Conservation (phyloP, 2,113 vertebrate species). For the Eonycteris spelaea region DNA sequence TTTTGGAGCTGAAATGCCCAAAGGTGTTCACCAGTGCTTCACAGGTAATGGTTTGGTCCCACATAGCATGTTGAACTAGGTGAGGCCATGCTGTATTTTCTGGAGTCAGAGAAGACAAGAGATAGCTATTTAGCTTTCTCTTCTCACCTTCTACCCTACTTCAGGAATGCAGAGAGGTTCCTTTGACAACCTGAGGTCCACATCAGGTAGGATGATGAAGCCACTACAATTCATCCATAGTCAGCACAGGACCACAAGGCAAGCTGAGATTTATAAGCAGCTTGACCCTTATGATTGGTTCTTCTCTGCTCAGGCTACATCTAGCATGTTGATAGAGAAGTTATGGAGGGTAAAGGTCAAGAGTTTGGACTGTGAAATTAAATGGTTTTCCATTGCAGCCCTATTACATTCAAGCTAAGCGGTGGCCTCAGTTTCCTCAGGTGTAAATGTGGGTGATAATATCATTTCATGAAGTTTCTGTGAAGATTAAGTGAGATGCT, state of each 20-base stretch:
- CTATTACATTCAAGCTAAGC: background rate
- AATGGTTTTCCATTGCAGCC: background rate
- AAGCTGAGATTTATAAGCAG: background rate
- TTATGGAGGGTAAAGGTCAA: background rate
- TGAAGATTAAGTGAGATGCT: background rate
- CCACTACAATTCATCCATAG: rapidly evolving
- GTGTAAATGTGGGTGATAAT: background rate
- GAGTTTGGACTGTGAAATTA: background rate
- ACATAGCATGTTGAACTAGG: background rate
- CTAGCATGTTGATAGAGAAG: background rate
- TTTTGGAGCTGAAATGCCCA: background rate
- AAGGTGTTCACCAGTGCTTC: rapidly evolving
- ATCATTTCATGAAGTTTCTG: background rate
- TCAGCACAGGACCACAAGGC: background rate
- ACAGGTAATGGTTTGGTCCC: background rate
- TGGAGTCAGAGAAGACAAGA: background rate
- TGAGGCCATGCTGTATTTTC: background rate
- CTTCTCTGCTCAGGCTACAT: background rate
- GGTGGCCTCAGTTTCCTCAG: background rate
- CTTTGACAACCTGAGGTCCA: background rate
- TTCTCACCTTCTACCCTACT: background rate
- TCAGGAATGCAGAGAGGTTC: background rate
- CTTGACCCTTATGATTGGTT: background rate
- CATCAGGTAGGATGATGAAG: background rate
- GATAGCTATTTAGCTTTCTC: rapidly evolving